Evolutionary conservation across 2,888 invertebrate genomes (phyloP).

Genomic region (Drosophila formosana): DNA sequence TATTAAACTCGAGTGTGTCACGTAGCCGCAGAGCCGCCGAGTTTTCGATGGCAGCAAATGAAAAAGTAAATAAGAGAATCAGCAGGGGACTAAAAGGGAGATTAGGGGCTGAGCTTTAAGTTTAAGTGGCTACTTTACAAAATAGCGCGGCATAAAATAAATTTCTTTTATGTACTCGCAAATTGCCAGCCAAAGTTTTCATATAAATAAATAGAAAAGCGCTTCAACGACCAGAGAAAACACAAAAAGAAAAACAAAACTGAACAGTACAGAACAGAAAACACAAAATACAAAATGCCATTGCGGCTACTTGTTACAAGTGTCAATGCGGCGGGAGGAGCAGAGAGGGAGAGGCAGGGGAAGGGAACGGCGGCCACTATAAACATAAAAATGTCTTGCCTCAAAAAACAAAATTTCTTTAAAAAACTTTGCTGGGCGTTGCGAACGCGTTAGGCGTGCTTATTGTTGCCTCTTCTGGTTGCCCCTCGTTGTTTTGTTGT

Average conservation of each 20-base stretch:
- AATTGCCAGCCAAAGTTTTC: conserved; percentile 77
- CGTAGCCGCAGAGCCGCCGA: conserved; percentile 41
- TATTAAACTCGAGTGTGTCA: conserved; percentile 68
- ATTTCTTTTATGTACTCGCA: conserved; percentile 81
- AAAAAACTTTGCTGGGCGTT: conserved; percentile 68
- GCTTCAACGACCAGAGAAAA: conserved; percentile 56
- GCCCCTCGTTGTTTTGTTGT: conserved; percentile 19
- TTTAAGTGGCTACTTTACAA: conserved; percentile 79
- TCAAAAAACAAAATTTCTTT: conserved; percentile 56
- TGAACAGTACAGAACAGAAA: conserved; percentile 33
- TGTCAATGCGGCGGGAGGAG: conserved; percentile 60
- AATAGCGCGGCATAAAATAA: conserved; percentile 77
- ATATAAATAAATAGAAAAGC: conserved; percentile 79
- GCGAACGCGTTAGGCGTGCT: conserved; percentile 65
- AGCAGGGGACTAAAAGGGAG: background rate
- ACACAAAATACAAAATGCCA: conserved; percentile 52
- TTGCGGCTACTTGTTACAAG: conserved; percentile 71
- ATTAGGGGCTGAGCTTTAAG: conserved; percentile 54
- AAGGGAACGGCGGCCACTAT: conserved; percentile 50
- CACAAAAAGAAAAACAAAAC: conserved; percentile 19
- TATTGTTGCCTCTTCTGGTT: conserved; percentile 51
- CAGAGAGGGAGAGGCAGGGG: background rate
- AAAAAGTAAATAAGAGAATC: background rate
- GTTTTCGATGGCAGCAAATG: background rate
- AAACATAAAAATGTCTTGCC: conserved; percentile 68